Percentiles rank a stretch among this genome's conserved stretches.
phyloP scores from a whole-genome alignment of 2,797 vertebrate genomes.

The Tapirus indicus region DNA sequence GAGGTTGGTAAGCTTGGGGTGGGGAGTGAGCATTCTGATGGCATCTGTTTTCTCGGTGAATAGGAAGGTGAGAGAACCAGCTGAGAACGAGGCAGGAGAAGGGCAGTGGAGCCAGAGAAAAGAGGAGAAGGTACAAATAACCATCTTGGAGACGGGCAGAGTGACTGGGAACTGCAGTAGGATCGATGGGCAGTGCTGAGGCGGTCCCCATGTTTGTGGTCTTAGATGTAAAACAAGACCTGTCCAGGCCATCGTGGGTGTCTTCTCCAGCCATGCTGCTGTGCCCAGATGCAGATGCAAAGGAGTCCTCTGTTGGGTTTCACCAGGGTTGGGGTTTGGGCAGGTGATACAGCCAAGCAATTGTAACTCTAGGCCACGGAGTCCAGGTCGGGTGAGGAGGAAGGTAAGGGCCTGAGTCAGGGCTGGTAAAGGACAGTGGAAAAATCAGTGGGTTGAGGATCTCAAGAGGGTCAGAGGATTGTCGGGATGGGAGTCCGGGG shows the following conservation, averaged over 20 bases:
- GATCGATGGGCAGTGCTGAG: neutral
- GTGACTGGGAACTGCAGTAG: rapidly evolving
- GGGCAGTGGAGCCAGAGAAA: neutral
- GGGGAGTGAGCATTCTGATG: neutral
- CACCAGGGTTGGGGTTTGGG: neutral
- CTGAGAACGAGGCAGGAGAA: neutral
- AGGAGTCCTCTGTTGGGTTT: neutral
- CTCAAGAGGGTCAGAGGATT: neutral
- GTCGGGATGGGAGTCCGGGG: neutral
- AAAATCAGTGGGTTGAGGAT: neutral
- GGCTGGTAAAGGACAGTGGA: neutral
- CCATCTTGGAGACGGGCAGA: neutral
- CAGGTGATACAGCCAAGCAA: neutral
- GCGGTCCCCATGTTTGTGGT: too few relatives aligned
- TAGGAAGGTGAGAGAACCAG: neutral
- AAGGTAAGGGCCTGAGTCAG: neutral
- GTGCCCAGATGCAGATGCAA: neutral
- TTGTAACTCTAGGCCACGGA: too few relatives aligned
- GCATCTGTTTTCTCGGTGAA: neutral
- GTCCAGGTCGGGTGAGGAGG: neutral
- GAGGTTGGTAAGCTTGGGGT: neutral
- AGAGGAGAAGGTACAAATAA: neutral
- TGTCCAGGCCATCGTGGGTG: neutral
- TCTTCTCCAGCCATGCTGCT: neutral
- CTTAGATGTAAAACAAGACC: neutral